Evolutionary conservation across 1,140 invertebrate genomes (phyloP).

Genomic region (Lamellibrachia luymesi): DNA sequence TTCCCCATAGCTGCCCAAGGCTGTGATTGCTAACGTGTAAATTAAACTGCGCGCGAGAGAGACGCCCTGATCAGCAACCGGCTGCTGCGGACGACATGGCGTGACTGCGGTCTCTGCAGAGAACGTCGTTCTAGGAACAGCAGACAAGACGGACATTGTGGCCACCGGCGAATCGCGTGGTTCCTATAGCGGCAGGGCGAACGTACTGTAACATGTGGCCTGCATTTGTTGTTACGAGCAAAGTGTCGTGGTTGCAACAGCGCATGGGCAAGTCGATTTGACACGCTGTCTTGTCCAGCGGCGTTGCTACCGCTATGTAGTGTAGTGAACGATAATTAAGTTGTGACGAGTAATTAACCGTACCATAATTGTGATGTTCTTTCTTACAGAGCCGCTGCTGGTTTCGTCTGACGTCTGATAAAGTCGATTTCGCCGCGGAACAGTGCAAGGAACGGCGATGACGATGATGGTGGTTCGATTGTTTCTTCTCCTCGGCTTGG

Average conservation of each 20-base stretch:
- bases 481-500: not conserved
- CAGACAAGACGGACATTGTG: not conserved
- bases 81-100: not conserved
- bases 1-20: not conserved
- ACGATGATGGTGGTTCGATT: not conserved
- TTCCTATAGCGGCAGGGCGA: not conserved
- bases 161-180: not conserved
- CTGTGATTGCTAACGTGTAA: not conserved
- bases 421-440: not conserved
- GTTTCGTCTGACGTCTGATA: not conserved
- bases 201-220: not conserved
- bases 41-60: not conserved
- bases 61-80: not conserved
- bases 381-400: not conserved
- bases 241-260: not conserved
- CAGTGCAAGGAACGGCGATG: not conserved
- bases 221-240: not conserved
- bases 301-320: not conserved
- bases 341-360: not conserved
- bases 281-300: not conserved
- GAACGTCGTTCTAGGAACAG: not conserved
- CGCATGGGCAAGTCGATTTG: not conserved
- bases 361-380: not conserved
- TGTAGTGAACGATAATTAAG: not conserved
- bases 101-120: not conserved